Evolutionary conservation across 2,113 vertebrate genomes (phyloP).

Genomic region (Bostrychus sinensis): DNA sequence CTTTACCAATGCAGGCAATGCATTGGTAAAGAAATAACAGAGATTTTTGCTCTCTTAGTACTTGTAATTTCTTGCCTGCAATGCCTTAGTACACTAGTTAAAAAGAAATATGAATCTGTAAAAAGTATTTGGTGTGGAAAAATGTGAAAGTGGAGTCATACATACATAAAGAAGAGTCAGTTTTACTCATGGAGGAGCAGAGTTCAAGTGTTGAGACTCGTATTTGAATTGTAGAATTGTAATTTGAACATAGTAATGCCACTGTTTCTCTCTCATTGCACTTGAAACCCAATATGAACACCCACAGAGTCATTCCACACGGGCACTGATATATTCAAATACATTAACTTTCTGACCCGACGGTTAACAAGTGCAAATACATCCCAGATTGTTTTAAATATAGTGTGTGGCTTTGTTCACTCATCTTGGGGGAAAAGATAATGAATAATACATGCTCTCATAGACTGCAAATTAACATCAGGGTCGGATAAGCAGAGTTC

Average conservation of each 20-base stretch:
- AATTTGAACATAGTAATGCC: background rate
- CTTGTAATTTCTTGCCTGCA: too few species aligned
- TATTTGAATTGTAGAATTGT: background rate
- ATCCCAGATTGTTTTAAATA: constrained; percentile 50
- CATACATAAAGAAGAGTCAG: background rate
- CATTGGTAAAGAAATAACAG: too few species aligned
- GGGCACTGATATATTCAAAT: background rate
- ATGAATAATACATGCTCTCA: constrained; percentile 68
- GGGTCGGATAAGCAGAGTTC: constrained; percentile 67
- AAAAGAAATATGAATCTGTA: too few species aligned
- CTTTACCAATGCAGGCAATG: too few species aligned
- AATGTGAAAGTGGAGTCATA: too few species aligned
- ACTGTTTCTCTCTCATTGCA: background rate
- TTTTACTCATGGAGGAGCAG: background rate
- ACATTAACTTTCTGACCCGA: constrained; percentile 25
- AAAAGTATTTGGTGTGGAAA: too few species aligned
- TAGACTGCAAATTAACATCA: constrained; percentile 68
- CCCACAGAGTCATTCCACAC: constrained; percentile 6
- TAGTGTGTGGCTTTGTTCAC: constrained; percentile 44
- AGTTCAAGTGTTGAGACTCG: background rate
- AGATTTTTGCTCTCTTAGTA: too few species aligned
- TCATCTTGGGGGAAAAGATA: constrained; percentile 38
- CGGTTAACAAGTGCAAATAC: constrained; percentile 55
- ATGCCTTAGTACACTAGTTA: too few species aligned
- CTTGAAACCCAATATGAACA: constrained; percentile 5